Base-by-base conservation (phyloP, 2,888 invertebrate genomes). In the Phorcus lineatus region DNA sequence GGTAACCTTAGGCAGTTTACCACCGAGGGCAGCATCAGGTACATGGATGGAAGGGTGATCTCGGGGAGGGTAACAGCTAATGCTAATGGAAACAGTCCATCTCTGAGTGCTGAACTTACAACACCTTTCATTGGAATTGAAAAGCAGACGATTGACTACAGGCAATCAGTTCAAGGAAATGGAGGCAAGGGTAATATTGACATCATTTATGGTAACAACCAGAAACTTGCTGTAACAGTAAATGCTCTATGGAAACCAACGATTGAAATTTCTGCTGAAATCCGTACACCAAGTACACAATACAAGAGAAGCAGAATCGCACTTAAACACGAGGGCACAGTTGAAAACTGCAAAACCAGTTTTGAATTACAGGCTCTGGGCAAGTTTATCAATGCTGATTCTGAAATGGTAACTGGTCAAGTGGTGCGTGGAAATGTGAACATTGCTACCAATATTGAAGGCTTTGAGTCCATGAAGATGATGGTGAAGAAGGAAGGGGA, bases 71-170 rank as follows among this genome's bases (percentile, higher is more conserved):
- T 74, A 13, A 66, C 19, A 36, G 78, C 74, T 0, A 36, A 36
- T 36, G 36, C 36, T 36, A 36, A 36, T 36, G 36, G 36, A 2
- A 36, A 47, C 13, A 47, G 47, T 13, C 47, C 47, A 47, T 47
- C 47, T 47, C 47, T 47, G 13, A 74, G 70, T 16, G 78, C 77
- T n/a, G 80, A 85, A 40, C 16, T 85, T 13, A 82, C 17, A 66
- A 84, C 83, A 13, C 85, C 85, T 0, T 80, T 76, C 74, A 0
- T 11, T 19, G 83, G 74, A 28, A 79, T 76, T 31, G 78, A 77
- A 70, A 40, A n/a, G 52, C 36, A 77, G 22, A 76, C 81, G 4
- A 54, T 80, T n/a, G 77, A 80, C 13, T 85, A 83, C 78, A 82
- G 80, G 22, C 77, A 77, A 16, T 62, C 57, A n/a, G 6, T 70